Evolutionary conservation across 64 coral and sea anemone species (phyloP).

Genomic region (Catalaphyllia jardinei): DNA sequence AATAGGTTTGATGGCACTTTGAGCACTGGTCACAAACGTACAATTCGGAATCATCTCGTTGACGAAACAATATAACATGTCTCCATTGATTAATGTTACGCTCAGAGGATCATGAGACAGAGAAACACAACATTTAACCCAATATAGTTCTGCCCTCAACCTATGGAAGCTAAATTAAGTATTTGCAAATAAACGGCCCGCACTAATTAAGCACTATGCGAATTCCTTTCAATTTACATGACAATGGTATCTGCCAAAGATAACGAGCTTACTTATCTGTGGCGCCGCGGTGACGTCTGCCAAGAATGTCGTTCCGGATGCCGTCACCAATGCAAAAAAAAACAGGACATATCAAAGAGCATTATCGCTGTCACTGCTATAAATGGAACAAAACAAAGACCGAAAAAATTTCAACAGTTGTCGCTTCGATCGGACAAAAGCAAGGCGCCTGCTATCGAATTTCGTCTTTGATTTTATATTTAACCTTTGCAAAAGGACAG

Average conservation of each 20-base stretch:
- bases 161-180: neutral
- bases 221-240: slow-evolving; percentile 31
- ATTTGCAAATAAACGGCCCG: neutral
- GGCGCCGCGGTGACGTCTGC: neutral
- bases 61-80: neutral
- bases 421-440: neutral
- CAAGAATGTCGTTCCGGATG: neutral
- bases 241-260: slow-evolving; percentile 4
- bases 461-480: neutral
- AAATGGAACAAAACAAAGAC: neutral
- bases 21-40: neutral
- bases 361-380: no score
- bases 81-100: neutral
- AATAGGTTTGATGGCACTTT: neutral
- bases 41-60: neutral
- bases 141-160: neutral
- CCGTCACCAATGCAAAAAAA: neutral
- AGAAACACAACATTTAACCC: neutral
- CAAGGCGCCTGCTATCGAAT: neutral
- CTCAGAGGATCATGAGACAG: neutral
- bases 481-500: no score
- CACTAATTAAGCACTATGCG: slow-evolving; percentile 17
- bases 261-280: neutral
- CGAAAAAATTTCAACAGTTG: neutral
- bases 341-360: neutral